Conservation (phyloP, 2,113 vertebrate genomes). For the Stercorarius parasiticus region DNA sequence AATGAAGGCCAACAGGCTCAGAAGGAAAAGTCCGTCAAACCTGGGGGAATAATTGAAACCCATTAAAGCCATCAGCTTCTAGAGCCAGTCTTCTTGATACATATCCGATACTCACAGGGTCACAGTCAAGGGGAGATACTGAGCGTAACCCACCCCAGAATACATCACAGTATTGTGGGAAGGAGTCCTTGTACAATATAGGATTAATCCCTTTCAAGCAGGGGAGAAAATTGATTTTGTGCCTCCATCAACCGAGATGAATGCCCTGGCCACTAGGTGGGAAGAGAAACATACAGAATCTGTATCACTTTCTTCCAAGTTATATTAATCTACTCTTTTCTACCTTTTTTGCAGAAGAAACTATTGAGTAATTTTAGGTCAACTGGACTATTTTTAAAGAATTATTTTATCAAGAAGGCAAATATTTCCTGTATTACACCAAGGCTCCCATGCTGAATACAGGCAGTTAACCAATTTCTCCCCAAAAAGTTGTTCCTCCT, state of each 20-base stretch:
- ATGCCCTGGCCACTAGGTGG: background rate
- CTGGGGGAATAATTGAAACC: background rate
- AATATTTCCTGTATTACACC: background rate
- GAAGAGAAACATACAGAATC: background rate
- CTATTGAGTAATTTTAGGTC: background rate
- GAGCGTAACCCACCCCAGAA: background rate
- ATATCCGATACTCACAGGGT: background rate
- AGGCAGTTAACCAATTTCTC: background rate
- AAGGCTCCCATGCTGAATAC: background rate
- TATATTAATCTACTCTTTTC: background rate
- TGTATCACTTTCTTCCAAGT: background rate
- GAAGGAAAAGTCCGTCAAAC: background rate
- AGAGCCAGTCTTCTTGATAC: background rate
- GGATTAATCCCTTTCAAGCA: background rate
- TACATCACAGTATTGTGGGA: background rate
- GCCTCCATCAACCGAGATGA: background rate
- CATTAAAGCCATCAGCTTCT: background rate
- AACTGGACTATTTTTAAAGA: background rate
- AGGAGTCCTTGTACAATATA: background rate
- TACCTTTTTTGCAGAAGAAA: background rate
- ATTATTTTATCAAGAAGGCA: background rate
- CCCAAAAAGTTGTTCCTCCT: background rate
- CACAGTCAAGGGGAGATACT: background rate
- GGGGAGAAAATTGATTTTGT: conserved; percentile 15
- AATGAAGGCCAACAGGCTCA: background rate